These are phyloP conservation scores for Herpetotheres cachinnans DNA, from an alignment of 2,113 vertebrate genomes.

Conservation along the genomic window DNA sequence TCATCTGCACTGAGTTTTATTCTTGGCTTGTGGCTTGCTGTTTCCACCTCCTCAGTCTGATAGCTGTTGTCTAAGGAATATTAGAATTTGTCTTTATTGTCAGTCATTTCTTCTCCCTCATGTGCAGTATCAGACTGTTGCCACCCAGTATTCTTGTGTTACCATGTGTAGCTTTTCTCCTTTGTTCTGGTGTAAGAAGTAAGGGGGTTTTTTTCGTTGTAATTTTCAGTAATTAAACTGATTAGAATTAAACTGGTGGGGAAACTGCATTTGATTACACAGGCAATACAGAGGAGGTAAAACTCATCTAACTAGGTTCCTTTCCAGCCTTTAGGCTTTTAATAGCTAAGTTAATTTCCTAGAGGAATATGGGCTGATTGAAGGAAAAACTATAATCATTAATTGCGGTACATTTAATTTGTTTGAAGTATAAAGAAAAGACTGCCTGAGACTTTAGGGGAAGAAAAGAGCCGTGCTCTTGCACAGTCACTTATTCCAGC, in stretches of 20 bases:
- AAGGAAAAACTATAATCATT: constrained; percentile 66
- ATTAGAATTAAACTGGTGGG: constrained; percentile 62
- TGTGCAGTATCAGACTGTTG: background rate
- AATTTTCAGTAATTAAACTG: constrained; percentile 69
- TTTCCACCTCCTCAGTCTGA: background rate
- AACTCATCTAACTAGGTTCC: constrained; percentile 58
- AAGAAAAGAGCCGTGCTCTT: background rate
- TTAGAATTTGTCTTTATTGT: background rate
- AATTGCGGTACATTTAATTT: constrained; percentile 61
- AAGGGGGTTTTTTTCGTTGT: rapidly evolving
- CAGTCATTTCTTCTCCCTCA: background rate
- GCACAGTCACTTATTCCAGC: background rate
- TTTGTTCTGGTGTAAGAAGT: constrained; percentile 22
- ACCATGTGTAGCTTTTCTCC: background rate
- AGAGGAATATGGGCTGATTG: constrained; percentile 53
- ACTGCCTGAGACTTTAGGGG: constrained; percentile 13
- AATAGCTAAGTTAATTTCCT: constrained; percentile 69
- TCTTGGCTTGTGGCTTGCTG: background rate
- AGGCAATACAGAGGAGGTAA: constrained; percentile 54
- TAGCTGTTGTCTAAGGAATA: background rate
- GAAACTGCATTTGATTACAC: constrained; percentile 59
- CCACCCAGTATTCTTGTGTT: background rate
- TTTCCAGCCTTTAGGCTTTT: constrained; percentile 61
- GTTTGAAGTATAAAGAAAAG: constrained; percentile 41
- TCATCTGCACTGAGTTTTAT: background rate